Evolutionary conservation across 2,797 vertebrate genomes (phyloP), one percentile per base, ranked within the genome.

Genomic region (Syndactyla subalaris): DNA sequence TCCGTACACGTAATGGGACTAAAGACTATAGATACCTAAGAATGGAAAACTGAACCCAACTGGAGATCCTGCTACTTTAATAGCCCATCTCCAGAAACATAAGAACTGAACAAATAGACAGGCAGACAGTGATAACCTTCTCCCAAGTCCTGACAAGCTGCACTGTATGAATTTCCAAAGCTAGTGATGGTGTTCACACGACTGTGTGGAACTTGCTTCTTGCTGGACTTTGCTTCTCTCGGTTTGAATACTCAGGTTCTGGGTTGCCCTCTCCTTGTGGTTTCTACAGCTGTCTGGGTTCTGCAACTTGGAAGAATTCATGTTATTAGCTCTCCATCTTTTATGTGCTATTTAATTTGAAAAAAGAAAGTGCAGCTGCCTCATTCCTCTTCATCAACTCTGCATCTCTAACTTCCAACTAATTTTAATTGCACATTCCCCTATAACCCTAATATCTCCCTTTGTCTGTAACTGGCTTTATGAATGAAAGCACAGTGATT

Each of bases 351-450:
- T 80, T 92, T 82, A 72, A 77, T 85, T 58, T 78, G 79, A 78
- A 80, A 90, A 77, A 54, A 76, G 34, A 32, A 83, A 79, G 38
- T 61, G 61, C 74, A 94, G 68, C 86, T 91, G 65, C 36, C 36
- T 88, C 51, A 70, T 83, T 83, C 46, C n/a, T 92, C 61, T 91
- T 81, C 58, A 66, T n/a, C 0, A 0, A 48, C 55, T 78, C n/a
- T 62, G 32, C 45, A 74, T 34, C 41, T 58, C 41, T 58, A 52
- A 80, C 57, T 83, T 92, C 27, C 15, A 87, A 48, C 32, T 45
- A 55, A 83, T 77, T 95, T 94, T 72, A 75, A 80, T 48, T 93
- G 81, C 27, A 58, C 24, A 10, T 93, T 88, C 45, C 66, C 45
- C 21, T 85, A 73, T 81, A 93, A 80, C 48, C 48, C 54, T 81